These are phyloP conservation scores for Tapirus indicus DNA, from an alignment of 2,797 vertebrate genomes.

Conservation along the genomic window DNA sequence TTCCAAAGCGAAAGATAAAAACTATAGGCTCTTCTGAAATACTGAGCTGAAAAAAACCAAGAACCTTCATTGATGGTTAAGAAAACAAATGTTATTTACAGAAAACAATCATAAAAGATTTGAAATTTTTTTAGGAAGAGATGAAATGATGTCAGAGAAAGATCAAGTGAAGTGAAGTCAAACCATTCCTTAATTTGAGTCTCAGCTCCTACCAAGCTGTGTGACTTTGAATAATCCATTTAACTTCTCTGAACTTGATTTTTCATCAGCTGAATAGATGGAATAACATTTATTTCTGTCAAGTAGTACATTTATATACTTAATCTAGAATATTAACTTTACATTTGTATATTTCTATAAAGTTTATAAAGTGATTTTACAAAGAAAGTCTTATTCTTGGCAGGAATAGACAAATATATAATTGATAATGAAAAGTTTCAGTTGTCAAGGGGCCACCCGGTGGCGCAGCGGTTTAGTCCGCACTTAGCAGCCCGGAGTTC, in stretches of 20 bases:
- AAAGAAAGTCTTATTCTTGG: constrained; percentile 43
- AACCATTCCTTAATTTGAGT: constrained; percentile 5
- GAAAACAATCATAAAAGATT: not conserved
- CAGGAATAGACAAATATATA: constrained; percentile 17
- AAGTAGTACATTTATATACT: constrained; percentile 12
- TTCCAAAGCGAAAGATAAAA: constrained; percentile 49
- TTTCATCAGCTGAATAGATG: not conserved
- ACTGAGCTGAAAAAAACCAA: not conserved
- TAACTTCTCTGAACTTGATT: constrained; percentile 45
- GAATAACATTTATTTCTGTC: constrained; percentile 8
- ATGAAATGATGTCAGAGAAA: constrained; percentile 40
- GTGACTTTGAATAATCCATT: not conserved
- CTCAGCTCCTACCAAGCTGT: not conserved
- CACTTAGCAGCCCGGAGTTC: too few species aligned
- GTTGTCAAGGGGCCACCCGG: too few species aligned
- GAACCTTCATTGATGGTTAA: not conserved
- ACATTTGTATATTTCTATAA: constrained; percentile 33
- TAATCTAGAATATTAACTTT: constrained; percentile 41
- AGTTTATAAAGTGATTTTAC: constrained; percentile 48
- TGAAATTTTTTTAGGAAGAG: not conserved
- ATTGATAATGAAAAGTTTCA: constrained; percentile 32
- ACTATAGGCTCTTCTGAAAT: constrained; percentile 32
- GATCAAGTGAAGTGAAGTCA: not conserved
- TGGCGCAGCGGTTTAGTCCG: too few species aligned
- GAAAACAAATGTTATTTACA: constrained; percentile 23